phyloP scores from a whole-genome alignment of 1,140 invertebrate species.

The Campoletis sonorensis region DNA sequence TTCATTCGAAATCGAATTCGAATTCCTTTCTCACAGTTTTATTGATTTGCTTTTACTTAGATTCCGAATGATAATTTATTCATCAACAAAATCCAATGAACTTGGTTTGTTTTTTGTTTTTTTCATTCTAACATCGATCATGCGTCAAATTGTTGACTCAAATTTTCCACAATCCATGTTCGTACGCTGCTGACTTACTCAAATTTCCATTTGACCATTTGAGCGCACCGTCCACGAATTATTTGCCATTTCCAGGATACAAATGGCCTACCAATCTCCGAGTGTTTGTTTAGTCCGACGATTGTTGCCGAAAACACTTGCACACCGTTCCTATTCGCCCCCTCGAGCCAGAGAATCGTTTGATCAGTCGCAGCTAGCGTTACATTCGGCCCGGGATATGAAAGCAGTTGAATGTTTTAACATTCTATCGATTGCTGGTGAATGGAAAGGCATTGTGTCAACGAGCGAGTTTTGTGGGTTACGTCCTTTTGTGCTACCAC shows the following conservation, averaged over 20 bases:
- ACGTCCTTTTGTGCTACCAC: background rate
- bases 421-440: background rate
- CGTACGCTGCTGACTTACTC: background rate
- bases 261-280: conserved; percentile 4
- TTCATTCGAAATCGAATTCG: background rate
- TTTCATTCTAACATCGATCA: background rate
- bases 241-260: background rate
- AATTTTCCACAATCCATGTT: background rate
- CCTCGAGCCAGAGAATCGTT: background rate
- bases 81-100: too few relatives aligned
- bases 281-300: conserved; percentile 23
- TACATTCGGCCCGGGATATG: conserved; percentile 10
- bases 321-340: background rate
- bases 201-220: background rate
- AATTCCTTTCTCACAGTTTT: background rate
- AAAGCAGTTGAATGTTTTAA: background rate
- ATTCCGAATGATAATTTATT: too few relatives aligned
- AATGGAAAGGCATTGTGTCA: background rate
- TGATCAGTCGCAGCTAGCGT: background rate
- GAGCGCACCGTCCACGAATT: background rate
- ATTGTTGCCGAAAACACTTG: conserved; percentile 10
- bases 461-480: background rate
- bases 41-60: too few relatives aligned
- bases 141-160: background rate
- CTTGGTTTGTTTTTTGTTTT: too few relatives aligned